phyloP scores from a whole-genome alignment of 2,797 vertebrate species.

The Enteromius treurensis region DNA sequence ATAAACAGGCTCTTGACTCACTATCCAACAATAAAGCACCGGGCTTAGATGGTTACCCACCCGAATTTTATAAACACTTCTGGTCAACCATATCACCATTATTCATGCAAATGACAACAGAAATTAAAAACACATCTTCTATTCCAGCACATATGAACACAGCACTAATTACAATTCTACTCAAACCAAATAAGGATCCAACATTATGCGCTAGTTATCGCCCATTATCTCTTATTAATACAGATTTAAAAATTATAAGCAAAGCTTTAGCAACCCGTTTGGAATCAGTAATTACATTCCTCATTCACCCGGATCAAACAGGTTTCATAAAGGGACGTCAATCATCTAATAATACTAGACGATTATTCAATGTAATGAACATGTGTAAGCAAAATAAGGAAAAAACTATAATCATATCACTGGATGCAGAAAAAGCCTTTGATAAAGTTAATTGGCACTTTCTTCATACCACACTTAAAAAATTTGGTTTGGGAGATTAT shows the following conservation, averaged over 20 bases:
- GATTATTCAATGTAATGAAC: too few species aligned
- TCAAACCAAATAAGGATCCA: neutral
- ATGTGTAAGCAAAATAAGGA: too few species aligned
- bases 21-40: neutral
- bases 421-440: too few species aligned
- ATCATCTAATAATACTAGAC: too few species aligned
- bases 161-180: neutral
- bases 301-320: neutral
- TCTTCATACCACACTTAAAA: too few species aligned
- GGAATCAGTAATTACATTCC: neutral
- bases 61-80: neutral
- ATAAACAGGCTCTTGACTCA: neutral
- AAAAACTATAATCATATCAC: too few species aligned
- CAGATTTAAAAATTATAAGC: neutral
- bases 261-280: neutral
- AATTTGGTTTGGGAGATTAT: too few species aligned
- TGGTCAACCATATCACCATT: neutral
- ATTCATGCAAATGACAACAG: neutral
- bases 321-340: too few species aligned
- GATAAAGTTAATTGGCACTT: too few species aligned
- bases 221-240: neutral
- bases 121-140: neutral
- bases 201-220: neutral
- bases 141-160: neutral
- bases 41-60: neutral